Evolutionary conservation across 1,140 invertebrate genomes (phyloP), one percentile per base, ranked within the genome.

Genomic region (Zaprionus camerounensis): DNA sequence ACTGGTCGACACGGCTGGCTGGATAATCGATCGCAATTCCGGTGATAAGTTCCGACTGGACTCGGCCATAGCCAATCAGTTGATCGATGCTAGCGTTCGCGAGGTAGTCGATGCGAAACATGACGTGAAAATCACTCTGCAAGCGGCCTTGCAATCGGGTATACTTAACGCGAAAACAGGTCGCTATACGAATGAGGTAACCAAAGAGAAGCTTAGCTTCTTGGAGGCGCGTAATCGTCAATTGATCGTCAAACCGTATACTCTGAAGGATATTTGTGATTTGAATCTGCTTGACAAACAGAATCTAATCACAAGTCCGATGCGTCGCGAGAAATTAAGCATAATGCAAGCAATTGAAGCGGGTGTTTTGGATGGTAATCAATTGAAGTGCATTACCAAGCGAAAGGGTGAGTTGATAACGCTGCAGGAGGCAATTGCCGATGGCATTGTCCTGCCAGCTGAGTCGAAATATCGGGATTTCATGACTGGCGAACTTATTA

Each of bases 231-330:
- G 96, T 67, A 94, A 95, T 75, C 94, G 96, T 65, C 95, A 96
- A 58, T 93, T 97, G 34, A 96, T 99, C 70, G 94, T 96, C 22
- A 98, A 97, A 93, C 98, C 98, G 1, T 95, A 98, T 93, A 98
- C 97, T 7, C 93, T 99, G 6, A 97, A 98, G 93, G 98, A 99
- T 81, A 95, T 96, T 71, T 94, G 95, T 81, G 97, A 98, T 92
- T 94, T 96, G 78, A 96, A 97, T 78, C 93, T 98, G 58, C 94
- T 98, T 76, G 96, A 97, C 82, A 95, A 96, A 59, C 94, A 95
- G 71, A 70, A 66, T 17, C 95, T 95, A 81, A 96, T 99, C 65
- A 94, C 95, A 26, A 98, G 98, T 86, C 96, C 97, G 2, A 94
- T 96, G 57, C 96, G 96, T 78, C 95, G 95, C 71, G 93, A 94